phyloP scores from a whole-genome alignment of 2,888 invertebrate species.

The Megalurothrips usitatus region DNA sequence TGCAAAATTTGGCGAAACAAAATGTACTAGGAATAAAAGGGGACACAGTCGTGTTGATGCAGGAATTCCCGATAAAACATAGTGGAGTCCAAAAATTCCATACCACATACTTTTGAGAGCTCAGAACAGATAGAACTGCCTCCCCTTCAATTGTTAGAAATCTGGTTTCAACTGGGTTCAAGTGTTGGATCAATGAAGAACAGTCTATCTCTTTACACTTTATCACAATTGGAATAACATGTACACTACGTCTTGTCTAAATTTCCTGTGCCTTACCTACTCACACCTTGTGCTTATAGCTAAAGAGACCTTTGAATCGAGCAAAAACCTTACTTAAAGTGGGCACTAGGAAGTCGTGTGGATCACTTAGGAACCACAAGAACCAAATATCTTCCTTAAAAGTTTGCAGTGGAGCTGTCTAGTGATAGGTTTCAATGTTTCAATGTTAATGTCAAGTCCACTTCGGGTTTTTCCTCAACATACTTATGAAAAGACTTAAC shows the following conservation, averaged over 20 bases:
- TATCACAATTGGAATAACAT: not conserved
- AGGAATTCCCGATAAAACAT: too few relatives aligned
- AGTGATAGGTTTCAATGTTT: not conserved
- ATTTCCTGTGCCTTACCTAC: not conserved
- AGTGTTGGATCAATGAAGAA: not conserved
- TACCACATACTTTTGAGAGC: too few relatives aligned
- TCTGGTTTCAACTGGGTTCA: not conserved
- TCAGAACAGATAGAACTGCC: too few relatives aligned
- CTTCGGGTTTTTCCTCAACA: not conserved
- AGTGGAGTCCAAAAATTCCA: too few relatives aligned
- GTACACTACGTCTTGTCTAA: not conserved
- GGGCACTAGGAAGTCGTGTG: conserved; percentile 25
- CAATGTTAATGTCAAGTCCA: not conserved
- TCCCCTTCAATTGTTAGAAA: too few relatives aligned
- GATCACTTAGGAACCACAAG: conserved; percentile 6
- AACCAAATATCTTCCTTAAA: conserved; percentile 24
- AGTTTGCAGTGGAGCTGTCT: conserved; percentile 2
- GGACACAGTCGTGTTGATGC: too few relatives aligned
- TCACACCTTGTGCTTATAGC: not conserved
- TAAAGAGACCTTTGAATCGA: conserved; percentile 9
- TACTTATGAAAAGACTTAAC: not conserved
- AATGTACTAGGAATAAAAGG: too few relatives aligned
- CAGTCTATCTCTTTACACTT: conserved; percentile 1
- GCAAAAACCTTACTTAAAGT: conserved; percentile 22
- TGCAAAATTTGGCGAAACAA: too few relatives aligned